Conservation (phyloP, 2,797 vertebrate species). For the Nannoperca australis region DNA sequence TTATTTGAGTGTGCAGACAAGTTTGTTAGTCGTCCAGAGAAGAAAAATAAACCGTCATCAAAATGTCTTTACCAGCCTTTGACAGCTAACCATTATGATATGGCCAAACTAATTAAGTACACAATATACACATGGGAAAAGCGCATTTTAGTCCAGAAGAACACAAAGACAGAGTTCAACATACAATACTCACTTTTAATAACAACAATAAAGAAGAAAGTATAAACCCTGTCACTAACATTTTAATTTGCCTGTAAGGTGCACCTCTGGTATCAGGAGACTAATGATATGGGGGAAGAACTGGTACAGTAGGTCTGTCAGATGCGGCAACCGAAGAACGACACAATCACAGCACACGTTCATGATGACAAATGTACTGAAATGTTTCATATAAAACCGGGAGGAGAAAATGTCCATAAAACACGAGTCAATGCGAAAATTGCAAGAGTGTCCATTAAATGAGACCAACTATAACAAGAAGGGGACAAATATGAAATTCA, state of each 20-base stretch:
- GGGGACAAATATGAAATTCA: conserved; percentile 80
- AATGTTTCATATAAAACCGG: conserved; percentile 78
- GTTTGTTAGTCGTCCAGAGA: conserved; percentile 68
- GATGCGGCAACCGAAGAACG: conserved; percentile 40
- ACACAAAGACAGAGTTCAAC: conserved; percentile 74
- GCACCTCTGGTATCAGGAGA: conserved; percentile 75
- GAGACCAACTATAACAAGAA: conserved; percentile 59
- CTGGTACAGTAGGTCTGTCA: conserved; percentile 75
- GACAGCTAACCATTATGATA: conserved; percentile 52
- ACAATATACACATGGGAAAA: conserved; percentile 77
- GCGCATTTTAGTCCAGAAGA: conserved; percentile 65
- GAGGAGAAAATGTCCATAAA: conserved; percentile 65
- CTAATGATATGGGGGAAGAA: conserved; percentile 70
- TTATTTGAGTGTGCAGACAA: conserved; percentile 77
- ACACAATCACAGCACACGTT: conserved; percentile 55
- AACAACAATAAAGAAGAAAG: conserved; percentile 76
- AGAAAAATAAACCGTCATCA: conserved; percentile 60
- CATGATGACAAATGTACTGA: conserved; percentile 61
- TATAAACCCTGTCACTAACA: conserved; percentile 83
- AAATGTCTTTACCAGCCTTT: conserved; percentile 54
- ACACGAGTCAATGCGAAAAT: conserved; percentile 59
- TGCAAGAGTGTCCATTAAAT: conserved; percentile 63
- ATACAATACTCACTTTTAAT: conserved; percentile 78
- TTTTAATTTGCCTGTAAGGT: conserved; percentile 81
- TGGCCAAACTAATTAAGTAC: conserved; percentile 65